A percentile compares a stretch with the other conserved stretches of the same genome.
Conservation (phyloP, 2,888 invertebrate species). For the Corythucha ciliata region DNA sequence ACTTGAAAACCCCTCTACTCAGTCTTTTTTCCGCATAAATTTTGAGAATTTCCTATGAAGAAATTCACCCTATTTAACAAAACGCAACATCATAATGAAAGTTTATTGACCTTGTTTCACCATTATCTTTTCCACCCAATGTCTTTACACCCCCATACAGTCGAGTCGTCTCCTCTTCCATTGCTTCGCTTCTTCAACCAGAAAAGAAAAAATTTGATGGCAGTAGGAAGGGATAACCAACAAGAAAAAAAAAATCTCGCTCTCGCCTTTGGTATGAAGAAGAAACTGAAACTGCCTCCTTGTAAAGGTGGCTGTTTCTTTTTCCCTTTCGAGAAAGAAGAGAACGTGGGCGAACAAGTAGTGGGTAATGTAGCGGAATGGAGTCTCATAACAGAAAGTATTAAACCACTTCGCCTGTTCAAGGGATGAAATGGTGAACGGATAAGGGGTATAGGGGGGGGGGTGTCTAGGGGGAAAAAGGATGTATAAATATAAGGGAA, state of each 20-base stretch:
- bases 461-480: slow-evolving; percentile 6
- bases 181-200: not conserved
- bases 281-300: not conserved
- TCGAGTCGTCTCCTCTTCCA: not conserved
- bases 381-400: slow-evolving; percentile 34
- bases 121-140: not conserved
- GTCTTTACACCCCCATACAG: no score
- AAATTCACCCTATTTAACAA: no score
- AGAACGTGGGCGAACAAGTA: slow-evolving; percentile 23
- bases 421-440: slow-evolving; percentile 15
- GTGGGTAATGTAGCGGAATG: slow-evolving; percentile 34
- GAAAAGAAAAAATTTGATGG: not conserved
- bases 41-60: no score
- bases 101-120: no score
- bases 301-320: slow-evolving; percentile 22
- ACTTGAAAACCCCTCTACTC: no score
- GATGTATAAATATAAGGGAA: no score
- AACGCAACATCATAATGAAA: no score
- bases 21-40: no score
- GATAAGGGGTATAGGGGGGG: slow-evolving; percentile 10
- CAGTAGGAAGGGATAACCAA: no score
- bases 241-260: no score
- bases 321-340: not conserved
- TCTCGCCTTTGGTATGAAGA: no score
- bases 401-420: no score